These are phyloP conservation scores for Neodiprion lecontei DNA, from an alignment of 1,140 invertebrate species.

Conservation along the genomic window DNA sequence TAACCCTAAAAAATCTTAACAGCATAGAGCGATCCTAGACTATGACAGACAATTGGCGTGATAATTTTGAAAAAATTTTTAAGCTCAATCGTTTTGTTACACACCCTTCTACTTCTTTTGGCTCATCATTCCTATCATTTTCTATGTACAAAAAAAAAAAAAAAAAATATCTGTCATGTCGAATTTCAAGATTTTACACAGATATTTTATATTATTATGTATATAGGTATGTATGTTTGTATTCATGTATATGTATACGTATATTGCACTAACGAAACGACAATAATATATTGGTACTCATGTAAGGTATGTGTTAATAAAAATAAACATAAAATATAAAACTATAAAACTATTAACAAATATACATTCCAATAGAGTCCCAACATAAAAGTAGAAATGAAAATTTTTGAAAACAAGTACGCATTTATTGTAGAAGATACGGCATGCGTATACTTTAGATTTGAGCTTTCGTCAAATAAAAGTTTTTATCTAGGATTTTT, in stretches of 20 bases:
- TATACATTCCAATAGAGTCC: conserved; percentile 46
- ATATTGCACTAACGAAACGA: conserved; percentile 1
- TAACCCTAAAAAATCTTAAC: background rate
- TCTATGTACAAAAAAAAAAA: background rate
- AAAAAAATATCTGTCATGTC: conserved; percentile 11
- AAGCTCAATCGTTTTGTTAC: too few relatives aligned
- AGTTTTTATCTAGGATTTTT: background rate
- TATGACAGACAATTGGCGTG: too few relatives aligned
- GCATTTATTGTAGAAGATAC: background rate
- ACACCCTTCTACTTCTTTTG: too few relatives aligned
- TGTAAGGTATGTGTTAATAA: background rate
- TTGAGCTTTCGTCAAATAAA: background rate
- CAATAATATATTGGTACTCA: background rate
- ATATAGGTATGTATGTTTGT: conserved; percentile 16
- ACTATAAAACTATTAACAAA: conserved; percentile 59
- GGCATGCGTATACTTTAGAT: background rate
- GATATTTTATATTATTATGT: conserved; percentile 13
- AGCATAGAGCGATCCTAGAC: too few relatives aligned
- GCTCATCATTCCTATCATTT: too few relatives aligned
- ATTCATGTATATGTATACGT: background rate
- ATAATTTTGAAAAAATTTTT: too few relatives aligned
- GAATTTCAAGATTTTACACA: conserved; percentile 17
- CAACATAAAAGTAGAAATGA: background rate
- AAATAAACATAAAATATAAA: conserved; percentile 45
- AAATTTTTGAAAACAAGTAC: background rate